Percentiles rank a stretch among this genome's conserved stretches.
Evolutionary conservation across 2,797 vertebrate genomes (phyloP).

Genomic region (Corythornis leucogaster): DNA sequence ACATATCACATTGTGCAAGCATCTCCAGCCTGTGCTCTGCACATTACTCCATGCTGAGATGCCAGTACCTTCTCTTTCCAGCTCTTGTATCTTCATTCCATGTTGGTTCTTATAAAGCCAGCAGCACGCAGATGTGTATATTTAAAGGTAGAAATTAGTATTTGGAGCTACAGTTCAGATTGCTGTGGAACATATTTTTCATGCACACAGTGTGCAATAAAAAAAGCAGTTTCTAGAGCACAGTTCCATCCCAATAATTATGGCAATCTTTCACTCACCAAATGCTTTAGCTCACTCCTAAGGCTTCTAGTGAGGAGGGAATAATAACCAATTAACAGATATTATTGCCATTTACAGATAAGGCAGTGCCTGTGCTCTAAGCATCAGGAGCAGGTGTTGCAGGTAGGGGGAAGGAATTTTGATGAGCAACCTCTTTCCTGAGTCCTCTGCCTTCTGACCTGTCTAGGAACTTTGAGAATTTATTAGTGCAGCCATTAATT

Average conservation of each 20-base stretch:
- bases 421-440: background rate
- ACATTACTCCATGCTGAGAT: background rate
- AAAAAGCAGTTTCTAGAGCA: background rate
- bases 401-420: background rate
- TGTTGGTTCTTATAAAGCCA: background rate
- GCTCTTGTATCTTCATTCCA: background rate
- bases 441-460: background rate
- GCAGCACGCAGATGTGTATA: background rate
- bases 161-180: background rate
- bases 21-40: background rate
- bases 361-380: background rate
- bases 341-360: background rate
- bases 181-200: background rate
- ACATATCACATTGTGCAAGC: background rate
- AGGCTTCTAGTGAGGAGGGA: background rate
- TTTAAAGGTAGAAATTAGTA: background rate
- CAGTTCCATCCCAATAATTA: background rate
- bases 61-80: background rate
- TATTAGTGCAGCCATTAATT: background rate
- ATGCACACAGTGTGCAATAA: background rate
- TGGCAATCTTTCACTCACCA: background rate
- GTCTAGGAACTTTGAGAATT: background rate
- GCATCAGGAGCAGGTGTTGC: background rate
- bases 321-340: conserved; percentile 1
- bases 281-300: background rate